Percentiles rank a stretch among this genome's conserved stretches.
Evolutionary conservation across 2,113 vertebrate species (phyloP).

Genomic region (Panthera uncia): DNA sequence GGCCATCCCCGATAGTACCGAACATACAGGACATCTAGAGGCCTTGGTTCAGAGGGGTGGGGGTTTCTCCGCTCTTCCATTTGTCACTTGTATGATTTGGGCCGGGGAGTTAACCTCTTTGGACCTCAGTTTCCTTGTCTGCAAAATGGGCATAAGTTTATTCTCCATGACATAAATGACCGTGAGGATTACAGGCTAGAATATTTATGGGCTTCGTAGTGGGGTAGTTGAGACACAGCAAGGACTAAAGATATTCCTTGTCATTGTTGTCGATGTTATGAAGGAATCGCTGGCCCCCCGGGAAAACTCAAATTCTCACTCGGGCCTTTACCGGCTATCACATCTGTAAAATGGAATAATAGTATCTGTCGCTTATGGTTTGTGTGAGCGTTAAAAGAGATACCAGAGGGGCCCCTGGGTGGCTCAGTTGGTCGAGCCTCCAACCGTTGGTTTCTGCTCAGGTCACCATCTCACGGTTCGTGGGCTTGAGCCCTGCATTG

Average conservation of each 20-base stretch:
- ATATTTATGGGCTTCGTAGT: not conserved
- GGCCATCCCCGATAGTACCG: not conserved
- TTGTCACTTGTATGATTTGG: not conserved
- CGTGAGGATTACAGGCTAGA: not conserved
- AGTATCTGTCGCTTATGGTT: not conserved
- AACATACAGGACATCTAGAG: not conserved
- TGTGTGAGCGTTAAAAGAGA: not conserved
- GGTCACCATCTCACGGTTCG: no score
- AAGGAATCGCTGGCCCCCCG: not conserved
- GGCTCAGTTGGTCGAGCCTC: no score
- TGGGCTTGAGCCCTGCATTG: no score
- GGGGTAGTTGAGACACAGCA: not conserved
- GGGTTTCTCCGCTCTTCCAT: fast-evolving
- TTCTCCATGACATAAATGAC: fast-evolving
- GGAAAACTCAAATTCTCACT: not conserved
- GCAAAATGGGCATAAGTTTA: not conserved
- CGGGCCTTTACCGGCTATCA: not conserved
- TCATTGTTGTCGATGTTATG: no score
- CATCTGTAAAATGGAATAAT: not conserved
- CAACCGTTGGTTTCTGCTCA: no score
- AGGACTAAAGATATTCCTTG: not conserved
- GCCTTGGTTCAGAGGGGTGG: no score
- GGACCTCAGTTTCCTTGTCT: not conserved
- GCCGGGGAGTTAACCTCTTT: not conserved
- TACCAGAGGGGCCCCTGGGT: no score